phyloP scores from a whole-genome alignment of 2,888 invertebrate genomes.

The Lysandra coridon region DNA sequence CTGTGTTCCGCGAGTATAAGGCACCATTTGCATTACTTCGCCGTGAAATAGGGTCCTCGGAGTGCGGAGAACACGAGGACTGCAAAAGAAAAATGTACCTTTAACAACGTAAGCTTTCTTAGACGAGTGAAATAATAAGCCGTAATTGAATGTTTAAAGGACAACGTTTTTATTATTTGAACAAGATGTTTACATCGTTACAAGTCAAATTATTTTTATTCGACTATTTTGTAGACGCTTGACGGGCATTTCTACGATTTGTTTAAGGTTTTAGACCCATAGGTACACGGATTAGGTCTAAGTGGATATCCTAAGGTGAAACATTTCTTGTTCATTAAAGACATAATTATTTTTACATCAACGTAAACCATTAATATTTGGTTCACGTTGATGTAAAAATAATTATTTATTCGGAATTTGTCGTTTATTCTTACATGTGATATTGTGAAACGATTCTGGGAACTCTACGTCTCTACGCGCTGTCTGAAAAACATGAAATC shows the following conservation, averaged over 20 bases:
- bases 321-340: too few relatives aligned
- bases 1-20: constrained; percentile 72
- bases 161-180: constrained; percentile 70
- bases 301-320: too few relatives aligned
- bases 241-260: background rate
- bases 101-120: constrained; percentile 77
- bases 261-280: background rate
- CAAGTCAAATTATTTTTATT: background rate
- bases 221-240: background rate
- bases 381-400: too few relatives aligned
- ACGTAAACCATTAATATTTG: too few relatives aligned
- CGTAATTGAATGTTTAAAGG: constrained; percentile 78
- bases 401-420: too few relatives aligned
- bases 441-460: too few relatives aligned
- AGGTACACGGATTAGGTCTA: background rate
- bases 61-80: constrained; percentile 72
- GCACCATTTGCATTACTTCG: constrained; percentile 67
- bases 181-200: background rate
- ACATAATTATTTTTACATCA: too few relatives aligned
- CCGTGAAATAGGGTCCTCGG: constrained; percentile 65
- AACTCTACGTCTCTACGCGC: too few relatives aligned
- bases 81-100: constrained; percentile 80
- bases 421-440: too few relatives aligned
- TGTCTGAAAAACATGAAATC: too few relatives aligned
- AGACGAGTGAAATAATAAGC: constrained; percentile 75